phyloP scores from a whole-genome alignment of 2,888 invertebrate genomes.

The Erebia aethiops region DNA sequence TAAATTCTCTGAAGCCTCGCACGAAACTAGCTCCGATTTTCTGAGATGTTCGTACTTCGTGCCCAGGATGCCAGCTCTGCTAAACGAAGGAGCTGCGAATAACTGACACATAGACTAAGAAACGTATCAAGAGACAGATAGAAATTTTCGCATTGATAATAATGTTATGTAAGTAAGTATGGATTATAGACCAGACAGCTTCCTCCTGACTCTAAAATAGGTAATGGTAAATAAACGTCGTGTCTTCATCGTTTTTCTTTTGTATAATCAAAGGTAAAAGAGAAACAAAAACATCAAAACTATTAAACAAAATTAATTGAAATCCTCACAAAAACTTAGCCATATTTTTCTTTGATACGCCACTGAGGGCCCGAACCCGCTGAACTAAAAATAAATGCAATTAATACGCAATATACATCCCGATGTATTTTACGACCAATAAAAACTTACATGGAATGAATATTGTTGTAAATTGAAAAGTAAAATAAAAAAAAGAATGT shows the following conservation, averaged over 20 bases:
- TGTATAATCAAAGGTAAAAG: neutral
- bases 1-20: too few species aligned
- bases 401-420: conserved; percentile 45
- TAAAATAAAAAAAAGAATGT: conserved; percentile 45
- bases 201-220: neutral
- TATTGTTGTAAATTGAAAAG: conserved; percentile 43
- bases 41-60: too few species aligned
- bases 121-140: too few species aligned
- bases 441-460: conserved; percentile 44
- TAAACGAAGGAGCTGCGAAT: too few species aligned
- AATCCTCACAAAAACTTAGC: conserved; percentile 29
- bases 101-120: too few species aligned
- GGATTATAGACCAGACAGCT: neutral
- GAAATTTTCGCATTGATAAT: too few species aligned
- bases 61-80: too few species aligned
- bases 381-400: conserved; percentile 40
- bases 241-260: neutral
- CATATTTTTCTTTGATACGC: conserved; percentile 29
- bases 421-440: conserved; percentile 42
- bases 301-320: conserved; percentile 27
- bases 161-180: too few species aligned
- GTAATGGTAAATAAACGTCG: neutral
- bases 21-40: too few species aligned
- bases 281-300: neutral
- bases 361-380: conserved; percentile 25